phyloP scores from a whole-genome alignment of 2,797 vertebrate species.

The Cetoscarus ocellatus region DNA sequence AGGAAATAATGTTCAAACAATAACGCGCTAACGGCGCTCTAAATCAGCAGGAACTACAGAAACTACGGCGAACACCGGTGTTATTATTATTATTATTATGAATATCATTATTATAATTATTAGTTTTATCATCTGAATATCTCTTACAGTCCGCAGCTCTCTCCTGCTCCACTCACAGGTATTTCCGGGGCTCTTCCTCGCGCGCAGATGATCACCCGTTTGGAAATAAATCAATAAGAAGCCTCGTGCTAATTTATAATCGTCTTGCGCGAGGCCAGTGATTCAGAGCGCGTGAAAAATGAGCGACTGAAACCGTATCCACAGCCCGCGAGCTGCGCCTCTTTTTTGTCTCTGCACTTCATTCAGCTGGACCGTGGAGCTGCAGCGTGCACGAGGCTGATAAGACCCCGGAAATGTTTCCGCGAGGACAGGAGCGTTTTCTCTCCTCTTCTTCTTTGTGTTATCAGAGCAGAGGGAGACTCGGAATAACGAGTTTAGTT shows the following conservation, averaged over 20 bases:
- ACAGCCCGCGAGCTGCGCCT: constrained; percentile 46
- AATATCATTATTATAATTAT: constrained; percentile 15
- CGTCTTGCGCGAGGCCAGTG: constrained; percentile 58
- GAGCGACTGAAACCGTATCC: constrained; percentile 68
- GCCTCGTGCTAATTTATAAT: constrained; percentile 76
- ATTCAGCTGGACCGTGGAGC: constrained; percentile 29
- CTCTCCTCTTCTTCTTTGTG: constrained; percentile 13
- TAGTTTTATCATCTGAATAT: constrained; percentile 15
- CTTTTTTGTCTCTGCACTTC: constrained; percentile 23
- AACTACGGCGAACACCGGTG: too few relatives aligned
- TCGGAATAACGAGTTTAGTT: constrained; percentile 62
- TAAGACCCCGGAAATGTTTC: constrained; percentile 69
- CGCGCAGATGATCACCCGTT: constrained; percentile 69
- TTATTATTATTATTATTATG: constrained; percentile 30
- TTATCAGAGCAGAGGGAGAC: constrained; percentile 39
- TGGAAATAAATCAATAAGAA: constrained; percentile 80
- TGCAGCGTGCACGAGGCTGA: constrained; percentile 60
- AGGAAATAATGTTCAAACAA: constrained; percentile 47
- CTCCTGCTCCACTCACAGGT: constrained; percentile 28
- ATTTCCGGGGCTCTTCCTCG: constrained; percentile 61
- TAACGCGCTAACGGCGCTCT: constrained; percentile 22
- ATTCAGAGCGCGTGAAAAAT: constrained; percentile 77
- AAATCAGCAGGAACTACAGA: constrained; percentile 34
- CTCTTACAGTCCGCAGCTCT: constrained; percentile 18
- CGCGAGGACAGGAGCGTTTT: constrained; percentile 12